These are phyloP conservation scores for Cryptotermes secundus DNA, from an alignment of 1,140 invertebrate species.

Conservation along the genomic window DNA sequence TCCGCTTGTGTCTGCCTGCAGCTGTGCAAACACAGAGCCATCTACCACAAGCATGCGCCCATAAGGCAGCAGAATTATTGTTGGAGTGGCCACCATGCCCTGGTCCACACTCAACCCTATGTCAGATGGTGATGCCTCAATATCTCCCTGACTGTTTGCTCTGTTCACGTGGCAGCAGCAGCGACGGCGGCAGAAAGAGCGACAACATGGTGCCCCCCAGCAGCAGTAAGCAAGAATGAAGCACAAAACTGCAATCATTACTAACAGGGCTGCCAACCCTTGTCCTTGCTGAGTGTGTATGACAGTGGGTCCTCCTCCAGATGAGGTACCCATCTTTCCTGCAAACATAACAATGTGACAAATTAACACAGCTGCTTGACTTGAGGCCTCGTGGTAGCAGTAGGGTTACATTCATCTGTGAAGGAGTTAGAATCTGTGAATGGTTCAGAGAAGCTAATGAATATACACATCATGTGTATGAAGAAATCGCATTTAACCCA, in stretches of 20 bases:
- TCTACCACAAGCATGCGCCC: slow-evolving; percentile 60
- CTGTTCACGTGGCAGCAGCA: slow-evolving; percentile 48
- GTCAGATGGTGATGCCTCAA: slow-evolving; percentile 40
- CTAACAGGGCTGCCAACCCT: slow-evolving; percentile 55
- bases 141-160: slow-evolving; percentile 45
- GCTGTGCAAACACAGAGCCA: slow-evolving; percentile 52
- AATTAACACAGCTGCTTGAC: too few relatives aligned
- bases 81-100: slow-evolving; percentile 48
- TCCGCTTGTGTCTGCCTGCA: slow-evolving; percentile 47
- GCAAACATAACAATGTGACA: background rate
- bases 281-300: slow-evolving; percentile 46
- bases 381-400: too few relatives aligned
- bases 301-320: slow-evolving; percentile 23
- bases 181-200: slow-evolving; percentile 51
- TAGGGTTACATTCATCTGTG: too few relatives aligned
- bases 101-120: slow-evolving; percentile 45
- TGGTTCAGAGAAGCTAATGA: too few relatives aligned
- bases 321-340: slow-evolving; percentile 38
- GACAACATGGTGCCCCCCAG: slow-evolving; percentile 58
- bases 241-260: slow-evolving; percentile 58
- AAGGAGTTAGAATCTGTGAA: too few relatives aligned
- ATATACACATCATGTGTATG: too few relatives aligned
- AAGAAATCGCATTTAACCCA: too few relatives aligned
- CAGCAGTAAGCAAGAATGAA: slow-evolving; percentile 61
- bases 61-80: slow-evolving; percentile 58